Base-by-base conservation (phyloP, 2,113 vertebrate genomes). In the Sardina pilchardus region DNA sequence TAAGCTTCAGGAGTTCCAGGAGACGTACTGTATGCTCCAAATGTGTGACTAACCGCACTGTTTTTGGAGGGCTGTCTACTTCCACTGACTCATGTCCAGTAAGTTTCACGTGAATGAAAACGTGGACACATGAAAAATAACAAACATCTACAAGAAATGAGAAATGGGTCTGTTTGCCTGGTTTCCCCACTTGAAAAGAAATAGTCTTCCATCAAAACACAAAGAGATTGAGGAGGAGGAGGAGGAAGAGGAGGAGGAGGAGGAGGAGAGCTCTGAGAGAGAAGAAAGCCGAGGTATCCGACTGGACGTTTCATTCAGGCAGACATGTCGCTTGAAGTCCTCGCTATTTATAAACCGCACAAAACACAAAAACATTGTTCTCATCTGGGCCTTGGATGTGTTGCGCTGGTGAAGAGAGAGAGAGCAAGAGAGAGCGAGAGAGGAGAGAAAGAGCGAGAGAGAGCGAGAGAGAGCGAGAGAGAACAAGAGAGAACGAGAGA, bases 361-460 rank as follows among this genome's bases (percentile, higher is more conserved):
- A 34, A 34, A 78, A 78, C 71, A 78, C 71, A 36, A 78, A 78
- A 16, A 78, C 71, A 78, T 78, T 19, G 30, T 78, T 78, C 9
- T 78, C 71, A 78, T 78, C 71, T 30, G 71, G 14, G 34, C 71
- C 34, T 78, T 78, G 71, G 34, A 78, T 16, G 71, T 36, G 34
- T 10, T 34, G 71, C 30, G 0, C 34, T 36, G n/a, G 80, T 10
- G 2, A 3, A 39, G 12, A 59, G 6, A 59, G 21, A 59, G 53
- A 59, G 53, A 56, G 17, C 2, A 5, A 21, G 50, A 17, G 50
- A 21, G 50, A 56, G 50, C 19, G 4, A 56, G 19, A 56, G 50
- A 56, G 21, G 16, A 50, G 48, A 6, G 16, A 3, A 16, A 1
- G 12, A 14, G 39, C 39, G 39, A 42, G 39, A 16, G 17, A 16